phyloP scores from a whole-genome alignment of 2,113 vertebrate species.

The Myrmecobius fasciatus region DNA sequence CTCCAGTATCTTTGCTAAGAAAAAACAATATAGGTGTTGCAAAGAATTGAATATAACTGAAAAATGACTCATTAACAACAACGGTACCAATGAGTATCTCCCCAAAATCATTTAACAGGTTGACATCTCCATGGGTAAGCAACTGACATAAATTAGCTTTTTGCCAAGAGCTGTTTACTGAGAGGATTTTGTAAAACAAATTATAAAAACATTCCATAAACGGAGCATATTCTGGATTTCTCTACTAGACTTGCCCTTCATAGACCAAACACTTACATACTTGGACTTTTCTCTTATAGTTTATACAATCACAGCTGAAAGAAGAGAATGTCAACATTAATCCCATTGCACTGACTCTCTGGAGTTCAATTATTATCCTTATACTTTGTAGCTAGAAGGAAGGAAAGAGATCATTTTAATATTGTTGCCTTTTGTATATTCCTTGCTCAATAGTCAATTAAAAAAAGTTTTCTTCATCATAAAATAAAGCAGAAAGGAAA shows the following conservation, averaged over 20 bases:
- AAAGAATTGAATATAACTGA: background rate
- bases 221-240: background rate
- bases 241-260: background rate
- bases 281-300: background rate
- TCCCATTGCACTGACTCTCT: background rate
- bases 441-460: background rate
- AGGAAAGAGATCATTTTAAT: background rate
- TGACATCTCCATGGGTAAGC: background rate
- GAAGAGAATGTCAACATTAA: background rate
- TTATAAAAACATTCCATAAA: background rate
- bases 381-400: background rate
- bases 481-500: background rate
- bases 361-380: background rate
- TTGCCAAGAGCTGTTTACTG: background rate
- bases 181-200: background rate
- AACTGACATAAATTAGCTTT: background rate
- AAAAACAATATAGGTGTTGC: background rate
- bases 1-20: background rate
- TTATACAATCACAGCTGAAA: background rate
- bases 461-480: background rate
- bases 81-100: background rate
- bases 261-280: background rate
- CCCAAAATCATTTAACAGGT: background rate
- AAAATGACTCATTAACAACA: background rate
- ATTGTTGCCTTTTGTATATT: background rate